These are phyloP conservation scores for Herminia tarsipennalis DNA, from an alignment of 2,888 invertebrate species.

Conservation along the genomic window DNA sequence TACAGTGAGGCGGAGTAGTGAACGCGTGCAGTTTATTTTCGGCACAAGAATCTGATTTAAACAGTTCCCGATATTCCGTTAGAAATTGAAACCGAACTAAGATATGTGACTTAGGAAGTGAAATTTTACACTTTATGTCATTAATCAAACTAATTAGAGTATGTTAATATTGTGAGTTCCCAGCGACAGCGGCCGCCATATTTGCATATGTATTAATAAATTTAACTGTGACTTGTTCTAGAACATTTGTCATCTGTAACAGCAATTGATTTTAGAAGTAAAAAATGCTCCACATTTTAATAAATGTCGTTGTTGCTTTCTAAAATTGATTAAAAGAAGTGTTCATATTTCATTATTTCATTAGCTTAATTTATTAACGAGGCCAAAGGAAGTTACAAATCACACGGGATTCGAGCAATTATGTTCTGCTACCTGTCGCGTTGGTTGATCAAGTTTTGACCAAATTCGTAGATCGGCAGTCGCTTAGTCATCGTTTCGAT, in stretches of 20 bases:
- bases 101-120: slow-evolving; percentile 58
- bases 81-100: slow-evolving; percentile 60
- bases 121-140: slow-evolving; percentile 49
- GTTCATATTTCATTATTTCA: slow-evolving; percentile 29
- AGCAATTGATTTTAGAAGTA: slow-evolving; percentile 36
- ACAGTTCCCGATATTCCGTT: slow-evolving; percentile 61
- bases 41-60: slow-evolving; percentile 78
- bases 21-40: slow-evolving; percentile 79
- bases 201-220: slow-evolving; percentile 29
- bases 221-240: slow-evolving; percentile 17
- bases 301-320: slow-evolving; percentile 27
- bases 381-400: slow-evolving; percentile 37
- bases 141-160: slow-evolving; percentile 56
- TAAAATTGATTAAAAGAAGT: slow-evolving; percentile 29
- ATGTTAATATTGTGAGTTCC: slow-evolving; percentile 39
- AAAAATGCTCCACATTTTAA: slow-evolving; percentile 26
- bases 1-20: slow-evolving; percentile 76
- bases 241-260: slow-evolving; percentile 32
- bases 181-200: slow-evolving; percentile 29
- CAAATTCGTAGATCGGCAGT: slow-evolving; percentile 29
- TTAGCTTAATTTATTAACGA: slow-evolving; percentile 23
- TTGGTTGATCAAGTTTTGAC: slow-evolving; percentile 23
- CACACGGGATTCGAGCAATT: slow-evolving; percentile 24
- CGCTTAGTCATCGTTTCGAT: slow-evolving; percentile 34
- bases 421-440: slow-evolving; percentile 27